Conservation (phyloP, 2,888 invertebrate genomes). For the Pterostichus niger region DNA sequence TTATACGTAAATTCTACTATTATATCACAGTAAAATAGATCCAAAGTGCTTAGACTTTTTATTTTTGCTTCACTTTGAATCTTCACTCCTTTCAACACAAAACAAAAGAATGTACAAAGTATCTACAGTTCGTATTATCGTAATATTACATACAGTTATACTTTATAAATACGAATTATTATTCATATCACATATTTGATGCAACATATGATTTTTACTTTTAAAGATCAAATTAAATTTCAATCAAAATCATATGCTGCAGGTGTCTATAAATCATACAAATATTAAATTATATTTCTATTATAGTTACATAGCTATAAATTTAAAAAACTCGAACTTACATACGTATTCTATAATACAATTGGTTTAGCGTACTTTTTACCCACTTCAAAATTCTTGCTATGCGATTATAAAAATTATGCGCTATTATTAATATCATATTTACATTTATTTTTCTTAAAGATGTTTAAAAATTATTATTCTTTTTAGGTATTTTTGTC, state of each 20-base stretch:
- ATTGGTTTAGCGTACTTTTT: constrained; percentile 1
- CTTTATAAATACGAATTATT: background rate
- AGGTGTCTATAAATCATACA: background rate
- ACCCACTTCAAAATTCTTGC: background rate
- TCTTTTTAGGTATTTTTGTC: no score
- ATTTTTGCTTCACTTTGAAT: background rate
- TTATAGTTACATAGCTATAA: background rate
- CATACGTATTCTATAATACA: background rate
- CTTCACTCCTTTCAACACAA: background rate
- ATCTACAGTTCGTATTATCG: constrained; percentile 1
- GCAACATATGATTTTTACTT: background rate
- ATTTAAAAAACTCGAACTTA: constrained; percentile 5
- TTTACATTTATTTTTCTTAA: background rate
- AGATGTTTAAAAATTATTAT: background rate
- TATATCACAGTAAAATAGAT: constrained; percentile 27
- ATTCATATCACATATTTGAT: constrained; percentile 2
- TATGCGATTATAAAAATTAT: background rate
- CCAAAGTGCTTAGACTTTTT: background rate
- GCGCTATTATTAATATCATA: background rate
- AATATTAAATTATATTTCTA: background rate
- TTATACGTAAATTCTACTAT: constrained; percentile 9
- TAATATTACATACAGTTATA: background rate
- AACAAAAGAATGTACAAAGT: background rate
- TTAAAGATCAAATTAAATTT: no score
- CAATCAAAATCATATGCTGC: background rate